Base-by-base conservation (phyloP, 2,797 vertebrate species). In the Cirrhinus molitorella region DNA sequence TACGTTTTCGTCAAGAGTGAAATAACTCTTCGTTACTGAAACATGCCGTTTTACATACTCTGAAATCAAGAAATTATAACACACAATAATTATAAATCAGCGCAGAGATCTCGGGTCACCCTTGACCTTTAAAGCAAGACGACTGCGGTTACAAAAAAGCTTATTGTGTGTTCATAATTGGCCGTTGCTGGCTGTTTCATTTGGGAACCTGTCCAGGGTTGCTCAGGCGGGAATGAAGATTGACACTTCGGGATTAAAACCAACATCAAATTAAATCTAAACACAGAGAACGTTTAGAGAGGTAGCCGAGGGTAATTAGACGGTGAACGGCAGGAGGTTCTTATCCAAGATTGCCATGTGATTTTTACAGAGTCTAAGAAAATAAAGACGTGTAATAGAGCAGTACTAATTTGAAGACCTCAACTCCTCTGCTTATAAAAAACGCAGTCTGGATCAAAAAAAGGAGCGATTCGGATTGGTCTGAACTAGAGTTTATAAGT, bases 221-320 rank as follows among this genome's bases (percentile, higher is more conserved):
- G 88, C 88, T 91, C 90, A 89, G 85, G 72, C 85, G 85, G 88
- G 90, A 92, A 90, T 91, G 90, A 91, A 91, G 90, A 92, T 51
- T 92, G 90, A 93, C 89, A 91, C 85, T 81, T 81, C 57, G 31
- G 90, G 83, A 91, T 91, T 91, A 90, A 91, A 93, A 92, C 90
- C 89, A 77, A 89, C 85, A 74, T 89, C 72, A 90, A 92, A 91
- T 92, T 90, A 90, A 88, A 89, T 79, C 81, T 71, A 89, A 91
- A 87, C 77, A 78, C 82, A 85, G 83, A 84, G 65, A 80, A 76
- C 80, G 21, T 55, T 75, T 68, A 73, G 51, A 70, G 76, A 87
- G 76, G 70, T 78, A 77, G 70, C 51, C 23, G 53, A 63, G 31
- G 65, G 68, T 81, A 88, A 80, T 85, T 72, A 73, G 68, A 51